Evolutionary conservation across 2,797 vertebrate genomes (phyloP).

Genomic region (Sarcophilus harrisii): DNA sequence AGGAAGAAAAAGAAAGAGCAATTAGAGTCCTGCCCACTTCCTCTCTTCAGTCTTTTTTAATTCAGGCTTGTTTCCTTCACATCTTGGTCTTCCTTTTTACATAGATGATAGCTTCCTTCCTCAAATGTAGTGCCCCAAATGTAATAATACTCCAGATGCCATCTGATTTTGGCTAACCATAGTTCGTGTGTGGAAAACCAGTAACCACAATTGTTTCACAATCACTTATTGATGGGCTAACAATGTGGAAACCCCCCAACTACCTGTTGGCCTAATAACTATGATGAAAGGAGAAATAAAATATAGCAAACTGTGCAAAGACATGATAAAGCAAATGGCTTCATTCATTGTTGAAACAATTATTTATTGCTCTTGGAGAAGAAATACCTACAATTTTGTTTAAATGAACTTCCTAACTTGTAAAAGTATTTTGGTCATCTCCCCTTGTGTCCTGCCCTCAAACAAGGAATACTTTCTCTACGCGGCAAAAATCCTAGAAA

Average conservation of each 20-base stretch:
- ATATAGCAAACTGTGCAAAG: neutral
- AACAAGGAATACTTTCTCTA: neutral
- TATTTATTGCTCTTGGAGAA: neutral
- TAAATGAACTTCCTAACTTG: neutral
- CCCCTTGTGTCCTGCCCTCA: neutral
- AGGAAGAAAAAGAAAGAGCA: neutral
- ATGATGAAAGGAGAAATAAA: neutral
- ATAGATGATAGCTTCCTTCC: neutral
- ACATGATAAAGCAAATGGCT: neutral
- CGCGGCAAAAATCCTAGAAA: neutral
- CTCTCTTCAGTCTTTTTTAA: neutral
- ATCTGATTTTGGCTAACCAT: neutral
- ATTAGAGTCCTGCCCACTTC: neutral
- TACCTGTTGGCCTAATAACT: neutral
- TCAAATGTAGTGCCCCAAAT: neutral
- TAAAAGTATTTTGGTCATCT: neutral
- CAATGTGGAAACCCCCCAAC: neutral
- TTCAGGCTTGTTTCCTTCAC: neutral
- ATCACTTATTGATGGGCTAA: neutral
- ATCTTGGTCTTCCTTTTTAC: neutral
- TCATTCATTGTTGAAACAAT: neutral
- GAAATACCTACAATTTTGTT: neutral
- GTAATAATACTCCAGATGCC: neutral
- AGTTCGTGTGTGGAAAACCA: neutral
- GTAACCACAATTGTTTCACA: neutral